phyloP scores from a whole-genome alignment of 2,888 invertebrate genomes.

The Limnephilus marmoratus region DNA sequence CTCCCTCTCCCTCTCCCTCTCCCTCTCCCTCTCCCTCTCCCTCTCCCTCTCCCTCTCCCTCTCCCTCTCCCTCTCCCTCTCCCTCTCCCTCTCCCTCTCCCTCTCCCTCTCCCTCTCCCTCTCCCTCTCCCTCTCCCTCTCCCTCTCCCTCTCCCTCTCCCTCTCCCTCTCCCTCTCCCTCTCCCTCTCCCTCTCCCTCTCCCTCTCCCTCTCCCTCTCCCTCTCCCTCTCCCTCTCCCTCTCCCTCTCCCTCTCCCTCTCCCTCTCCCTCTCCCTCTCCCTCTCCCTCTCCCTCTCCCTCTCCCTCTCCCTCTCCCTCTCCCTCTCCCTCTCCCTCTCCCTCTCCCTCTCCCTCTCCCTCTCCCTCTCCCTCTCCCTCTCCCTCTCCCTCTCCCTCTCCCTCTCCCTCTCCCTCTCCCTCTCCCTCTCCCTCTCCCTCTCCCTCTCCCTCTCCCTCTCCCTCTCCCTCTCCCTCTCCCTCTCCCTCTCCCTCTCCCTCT shows the following conservation, averaged over 20 bases:
- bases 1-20: not conserved
- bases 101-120: not conserved
- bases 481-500: constrained; percentile 17
- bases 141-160: not conserved
- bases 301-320: constrained; percentile 11
- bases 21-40: not conserved
- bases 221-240: not conserved
- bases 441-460: constrained; percentile 5
- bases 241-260: not conserved
- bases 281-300: constrained; percentile 15
- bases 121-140: not conserved
- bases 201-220: not conserved
- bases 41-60: not conserved
- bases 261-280: constrained; percentile 13
- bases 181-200: not conserved
- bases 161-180: not conserved
- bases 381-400: constrained; percentile 9
- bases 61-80: not conserved
- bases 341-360: not conserved
- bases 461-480: constrained; percentile 8
- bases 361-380: constrained; percentile 13
- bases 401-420: constrained; percentile 15
- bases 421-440: constrained; percentile 20
- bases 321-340: not conserved
- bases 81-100: not conserved